These are phyloP conservation scores for Leucophenga varia DNA, from an alignment of 1,140 invertebrate genomes.

Conservation along the genomic window DNA sequence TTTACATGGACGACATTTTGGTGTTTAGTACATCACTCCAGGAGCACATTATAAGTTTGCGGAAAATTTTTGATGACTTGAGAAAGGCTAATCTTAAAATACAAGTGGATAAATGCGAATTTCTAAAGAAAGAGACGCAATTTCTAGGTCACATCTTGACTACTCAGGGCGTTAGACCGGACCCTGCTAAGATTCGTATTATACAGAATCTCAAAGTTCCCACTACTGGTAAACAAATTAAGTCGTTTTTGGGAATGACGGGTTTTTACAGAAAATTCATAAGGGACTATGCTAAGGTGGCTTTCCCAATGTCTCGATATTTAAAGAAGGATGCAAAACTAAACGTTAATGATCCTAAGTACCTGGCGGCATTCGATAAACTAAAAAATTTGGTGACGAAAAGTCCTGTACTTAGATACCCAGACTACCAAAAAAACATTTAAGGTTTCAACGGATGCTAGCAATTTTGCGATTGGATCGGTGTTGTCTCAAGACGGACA, in stretches of 20 bases:
- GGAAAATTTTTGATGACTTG: too few species aligned
- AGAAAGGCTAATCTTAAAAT: constrained; percentile 6
- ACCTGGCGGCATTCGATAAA: constrained; percentile 11
- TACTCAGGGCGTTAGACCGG: constrained; percentile 11
- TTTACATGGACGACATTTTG: too few species aligned
- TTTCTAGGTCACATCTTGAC: constrained; percentile 13
- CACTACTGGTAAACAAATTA: constrained; percentile 3
- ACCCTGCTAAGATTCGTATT: constrained; percentile 4
- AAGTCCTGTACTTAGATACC: constrained; percentile 1
- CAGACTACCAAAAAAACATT: constrained; percentile 4
- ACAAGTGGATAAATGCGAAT: constrained; percentile 9
- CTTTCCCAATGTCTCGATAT: constrained; percentile 9
- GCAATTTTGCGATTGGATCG: too few species aligned
- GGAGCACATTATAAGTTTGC: too few species aligned
- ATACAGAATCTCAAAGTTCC: too few species aligned
- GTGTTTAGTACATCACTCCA: too few species aligned
- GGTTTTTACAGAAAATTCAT: constrained; percentile 6
- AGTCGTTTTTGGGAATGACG: constrained; percentile 3
- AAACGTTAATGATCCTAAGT: constrained; percentile 10
- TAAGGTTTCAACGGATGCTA: constrained; percentile 1
- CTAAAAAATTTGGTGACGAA: too few species aligned
- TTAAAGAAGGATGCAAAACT: constrained; percentile 6
- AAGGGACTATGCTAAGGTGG: constrained; percentile 2
- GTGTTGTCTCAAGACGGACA: constrained; percentile 10
- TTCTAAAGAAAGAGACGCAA: constrained; percentile 11